Conservation (phyloP, 2,888 invertebrate species). For the Ectobius pallidus region DNA sequence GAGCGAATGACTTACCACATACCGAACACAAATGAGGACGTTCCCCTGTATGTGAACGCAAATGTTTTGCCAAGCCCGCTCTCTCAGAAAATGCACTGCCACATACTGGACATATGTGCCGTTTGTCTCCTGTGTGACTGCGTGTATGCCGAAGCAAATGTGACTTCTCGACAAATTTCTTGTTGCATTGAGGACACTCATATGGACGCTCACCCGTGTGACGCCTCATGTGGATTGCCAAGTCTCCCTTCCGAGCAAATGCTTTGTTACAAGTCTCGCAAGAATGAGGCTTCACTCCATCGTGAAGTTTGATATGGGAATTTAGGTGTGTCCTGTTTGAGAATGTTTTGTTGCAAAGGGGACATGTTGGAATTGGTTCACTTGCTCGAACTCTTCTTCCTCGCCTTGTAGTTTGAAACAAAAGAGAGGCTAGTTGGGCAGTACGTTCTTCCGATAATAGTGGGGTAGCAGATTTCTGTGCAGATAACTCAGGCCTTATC, state of each 20-base stretch:
- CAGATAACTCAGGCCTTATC: neutral
- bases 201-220: conserved; percentile 64
- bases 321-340: conserved; percentile 45
- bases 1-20: conserved; percentile 43
- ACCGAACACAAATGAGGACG: conserved; percentile 47
- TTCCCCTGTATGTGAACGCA: conserved; percentile 45
- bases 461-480: neutral
- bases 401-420: conserved; percentile 3
- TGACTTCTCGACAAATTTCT: conserved; percentile 40
- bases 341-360: conserved; percentile 30
- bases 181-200: conserved; percentile 59
- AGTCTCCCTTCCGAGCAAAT: conserved; percentile 32
- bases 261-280: conserved; percentile 50
- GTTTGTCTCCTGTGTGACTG: conserved; percentile 65
- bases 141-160: conserved; percentile 37
- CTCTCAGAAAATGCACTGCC: conserved; percentile 47
- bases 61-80: conserved; percentile 41
- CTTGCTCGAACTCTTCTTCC: neutral
- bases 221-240: conserved; percentile 32
- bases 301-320: conserved; percentile 51
- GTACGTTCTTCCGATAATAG: neutral
- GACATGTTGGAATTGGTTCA: conserved; percentile 2
- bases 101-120: conserved; percentile 64
- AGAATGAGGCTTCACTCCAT: conserved; percentile 50
- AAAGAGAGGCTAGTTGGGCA: neutral